Percentiles rank a stretch among this genome's conserved stretches.
Evolutionary conservation across 1,140 invertebrate genomes (phyloP).

Genomic region (Hycleus cichorii): DNA sequence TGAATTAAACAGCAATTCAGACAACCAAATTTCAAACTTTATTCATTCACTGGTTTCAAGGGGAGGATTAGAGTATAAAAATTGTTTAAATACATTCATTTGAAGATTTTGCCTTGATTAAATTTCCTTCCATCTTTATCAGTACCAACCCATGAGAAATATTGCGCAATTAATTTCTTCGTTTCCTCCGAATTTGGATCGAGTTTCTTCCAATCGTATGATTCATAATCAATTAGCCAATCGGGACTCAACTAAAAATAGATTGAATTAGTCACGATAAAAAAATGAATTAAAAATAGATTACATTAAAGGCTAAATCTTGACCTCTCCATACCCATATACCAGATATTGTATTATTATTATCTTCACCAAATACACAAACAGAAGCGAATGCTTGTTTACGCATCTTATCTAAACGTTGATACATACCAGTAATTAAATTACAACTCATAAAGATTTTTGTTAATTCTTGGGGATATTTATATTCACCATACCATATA

Average conservation of each 20-base stretch:
- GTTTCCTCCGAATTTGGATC: slow-evolving; percentile 75
- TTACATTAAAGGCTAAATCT: slow-evolving; percentile 82
- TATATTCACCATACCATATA: slow-evolving; percentile 97
- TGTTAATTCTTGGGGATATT: slow-evolving; percentile 86
- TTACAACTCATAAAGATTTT: slow-evolving; percentile 96
- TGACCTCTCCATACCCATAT: slow-evolving; percentile 97
- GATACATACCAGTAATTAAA: slow-evolving; percentile 92
- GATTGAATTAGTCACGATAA: slow-evolving; percentile 12
- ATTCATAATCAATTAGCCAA: slow-evolving; percentile 96
- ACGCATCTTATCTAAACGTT: slow-evolving; percentile 95
- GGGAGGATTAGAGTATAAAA: neutral
- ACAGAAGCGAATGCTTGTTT: slow-evolving; percentile 93
- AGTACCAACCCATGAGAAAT: slow-evolving; percentile 84
- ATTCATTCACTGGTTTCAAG: neutral
- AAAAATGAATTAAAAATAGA: slow-evolving; percentile 14
- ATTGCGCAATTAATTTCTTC: slow-evolving; percentile 86
- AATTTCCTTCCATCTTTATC: slow-evolving; percentile 88
- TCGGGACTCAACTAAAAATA: slow-evolving; percentile 70
- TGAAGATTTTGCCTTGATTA: slow-evolving; percentile 99
- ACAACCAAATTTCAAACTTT: neutral
- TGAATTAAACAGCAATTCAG: neutral
- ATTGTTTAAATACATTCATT: slow-evolving; percentile 61
- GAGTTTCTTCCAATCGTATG: slow-evolving; percentile 93
- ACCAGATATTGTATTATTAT: slow-evolving; percentile 89
- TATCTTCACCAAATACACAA: slow-evolving; percentile 88